Conservation (phyloP, 2,888 invertebrate genomes). For the Dusona sp. region DNA sequence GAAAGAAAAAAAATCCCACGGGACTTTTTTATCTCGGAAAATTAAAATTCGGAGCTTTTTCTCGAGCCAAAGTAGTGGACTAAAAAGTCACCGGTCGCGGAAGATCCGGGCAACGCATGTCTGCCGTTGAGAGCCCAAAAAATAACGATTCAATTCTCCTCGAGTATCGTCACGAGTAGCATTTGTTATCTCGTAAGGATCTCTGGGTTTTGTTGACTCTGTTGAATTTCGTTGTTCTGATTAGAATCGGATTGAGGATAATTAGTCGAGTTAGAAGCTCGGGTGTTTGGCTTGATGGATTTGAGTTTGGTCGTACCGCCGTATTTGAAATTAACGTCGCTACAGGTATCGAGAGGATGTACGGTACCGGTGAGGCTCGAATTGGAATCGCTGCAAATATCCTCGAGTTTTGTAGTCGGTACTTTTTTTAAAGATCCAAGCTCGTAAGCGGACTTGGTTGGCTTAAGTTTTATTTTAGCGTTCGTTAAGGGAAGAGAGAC, state of each 20-base stretch:
- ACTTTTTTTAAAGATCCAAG: slow-evolving; percentile 81
- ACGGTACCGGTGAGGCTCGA: slow-evolving; percentile 83
- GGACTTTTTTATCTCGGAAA: not conserved
- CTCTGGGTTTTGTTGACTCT: slow-evolving; percentile 77
- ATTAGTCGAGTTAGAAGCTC: slow-evolving; percentile 72
- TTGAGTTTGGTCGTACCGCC: slow-evolving; percentile 93
- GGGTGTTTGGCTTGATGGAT: slow-evolving; percentile 87
- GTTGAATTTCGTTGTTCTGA: slow-evolving; percentile 76
- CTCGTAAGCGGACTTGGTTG: slow-evolving; percentile 83
- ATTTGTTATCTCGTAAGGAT: slow-evolving; percentile 82
- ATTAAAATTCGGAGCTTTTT: slow-evolving; percentile 9
- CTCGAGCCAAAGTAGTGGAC: slow-evolving; percentile 7
- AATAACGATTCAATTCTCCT: slow-evolving; percentile 72
- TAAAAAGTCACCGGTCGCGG: slow-evolving; percentile 16
- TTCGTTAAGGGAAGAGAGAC: slow-evolving; percentile 80
- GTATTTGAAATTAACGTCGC: slow-evolving; percentile 92
- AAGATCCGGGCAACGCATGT: slow-evolving; percentile 14
- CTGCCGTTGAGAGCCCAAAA: not conserved
- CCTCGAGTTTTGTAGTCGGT: slow-evolving; percentile 84
- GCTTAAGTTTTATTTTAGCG: slow-evolving; percentile 79
- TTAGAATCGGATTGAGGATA: slow-evolving; percentile 74
- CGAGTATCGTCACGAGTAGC: slow-evolving; percentile 75
- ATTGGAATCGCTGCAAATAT: slow-evolving; percentile 84
- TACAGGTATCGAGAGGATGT: slow-evolving; percentile 91
- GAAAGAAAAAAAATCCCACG: not conserved